Conservation (phyloP, 2,797 vertebrate species). For the Phalanger gymnotis region DNA sequence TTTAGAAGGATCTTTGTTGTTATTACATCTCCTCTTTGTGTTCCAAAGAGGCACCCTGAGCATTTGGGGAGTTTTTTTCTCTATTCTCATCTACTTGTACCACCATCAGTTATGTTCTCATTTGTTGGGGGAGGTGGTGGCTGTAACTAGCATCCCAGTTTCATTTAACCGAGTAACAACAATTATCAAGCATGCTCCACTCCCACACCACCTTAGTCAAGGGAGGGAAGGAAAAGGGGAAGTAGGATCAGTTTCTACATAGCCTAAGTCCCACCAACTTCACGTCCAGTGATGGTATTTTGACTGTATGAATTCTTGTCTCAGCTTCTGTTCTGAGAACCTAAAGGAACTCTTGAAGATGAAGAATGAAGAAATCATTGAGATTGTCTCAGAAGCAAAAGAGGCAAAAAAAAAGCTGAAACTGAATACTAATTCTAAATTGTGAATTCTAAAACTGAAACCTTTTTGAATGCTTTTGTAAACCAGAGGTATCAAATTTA, state of each 20-base stretch:
- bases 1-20: not conserved
- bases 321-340: not conserved
- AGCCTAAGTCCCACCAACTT: not conserved
- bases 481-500: not conserved
- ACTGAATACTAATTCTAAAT: no score
- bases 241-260: not conserved
- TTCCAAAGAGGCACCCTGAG: not conserved
- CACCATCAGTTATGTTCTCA: not conserved
- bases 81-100: not conserved
- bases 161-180: not conserved
- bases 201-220: not conserved
- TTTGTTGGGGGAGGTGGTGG: not conserved
- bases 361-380: not conserved
- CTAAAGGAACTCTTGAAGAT: not conserved
- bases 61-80: not conserved
- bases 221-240: rapidly evolving
- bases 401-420: not conserved
- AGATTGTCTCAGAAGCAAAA: not conserved
- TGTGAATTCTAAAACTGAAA: no score
- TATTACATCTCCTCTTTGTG: not conserved
- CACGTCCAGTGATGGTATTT: not conserved
- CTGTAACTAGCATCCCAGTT: not conserved
- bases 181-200: not conserved
- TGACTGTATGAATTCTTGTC: not conserved
- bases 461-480: not conserved